phyloP scores from a whole-genome alignment of 1,140 invertebrate genomes.

The Trichoplusia ni region DNA sequence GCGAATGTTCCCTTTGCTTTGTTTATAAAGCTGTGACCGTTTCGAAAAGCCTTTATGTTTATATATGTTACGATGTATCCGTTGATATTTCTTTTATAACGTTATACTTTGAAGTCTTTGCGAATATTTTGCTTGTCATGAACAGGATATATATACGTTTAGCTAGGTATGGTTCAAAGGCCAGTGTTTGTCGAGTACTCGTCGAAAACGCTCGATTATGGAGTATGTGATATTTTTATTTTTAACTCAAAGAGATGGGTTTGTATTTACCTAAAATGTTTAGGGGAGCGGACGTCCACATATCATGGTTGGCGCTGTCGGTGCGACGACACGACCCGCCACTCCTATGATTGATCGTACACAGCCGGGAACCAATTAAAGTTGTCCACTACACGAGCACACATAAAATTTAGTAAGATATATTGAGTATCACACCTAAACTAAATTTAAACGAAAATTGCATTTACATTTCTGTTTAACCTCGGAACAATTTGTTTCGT shows the following conservation, averaged over 20 bases:
- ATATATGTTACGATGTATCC: constrained; percentile 31
- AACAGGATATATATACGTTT: constrained; percentile 4
- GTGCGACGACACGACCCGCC: constrained; percentile 40
- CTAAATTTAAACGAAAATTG: constrained; percentile 19
- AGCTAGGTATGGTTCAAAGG: constrained; percentile 4
- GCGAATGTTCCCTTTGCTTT: constrained; percentile 21
- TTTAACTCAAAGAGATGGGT: background rate
- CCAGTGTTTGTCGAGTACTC: background rate
- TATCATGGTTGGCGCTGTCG: constrained; percentile 22
- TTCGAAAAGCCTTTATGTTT: constrained; percentile 34
- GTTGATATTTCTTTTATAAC: constrained; percentile 34
- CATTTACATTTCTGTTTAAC: too few relatives aligned
- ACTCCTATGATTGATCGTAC: constrained; percentile 55
- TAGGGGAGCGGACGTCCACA: background rate
- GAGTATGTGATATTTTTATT: background rate
- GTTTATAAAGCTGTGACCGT: constrained; percentile 27
- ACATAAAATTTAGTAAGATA: constrained; percentile 58
- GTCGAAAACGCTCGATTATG: background rate
- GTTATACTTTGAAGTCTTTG: constrained; percentile 35
- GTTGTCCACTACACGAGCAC: constrained; percentile 59
- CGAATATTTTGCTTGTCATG: constrained; percentile 20
- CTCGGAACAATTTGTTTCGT: too few relatives aligned
- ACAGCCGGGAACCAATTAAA: constrained; percentile 62
- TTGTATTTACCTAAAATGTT: constrained; percentile 2
- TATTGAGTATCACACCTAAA: constrained; percentile 42